These are phyloP conservation scores for Aeoliscus strigatus DNA, from an alignment of 2,797 vertebrate species.

Conservation along the genomic window DNA sequence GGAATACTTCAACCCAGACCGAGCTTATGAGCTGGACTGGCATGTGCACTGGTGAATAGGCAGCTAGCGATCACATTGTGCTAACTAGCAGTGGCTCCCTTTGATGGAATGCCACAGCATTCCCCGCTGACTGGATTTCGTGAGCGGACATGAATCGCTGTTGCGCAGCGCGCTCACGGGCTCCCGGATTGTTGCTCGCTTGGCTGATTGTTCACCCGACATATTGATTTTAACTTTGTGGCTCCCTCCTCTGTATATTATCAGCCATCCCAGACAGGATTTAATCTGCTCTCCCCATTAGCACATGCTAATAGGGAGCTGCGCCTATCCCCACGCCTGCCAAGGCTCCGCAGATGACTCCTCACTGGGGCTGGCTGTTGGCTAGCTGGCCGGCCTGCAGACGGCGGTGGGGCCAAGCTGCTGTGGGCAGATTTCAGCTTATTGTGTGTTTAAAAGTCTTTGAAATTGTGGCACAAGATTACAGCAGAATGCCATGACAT, in stretches of 20 bases:
- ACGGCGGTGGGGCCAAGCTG: constrained; percentile 28
- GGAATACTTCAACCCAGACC: no score
- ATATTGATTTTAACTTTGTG: constrained; percentile 41
- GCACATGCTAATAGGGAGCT: constrained; percentile 58
- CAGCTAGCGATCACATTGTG: no score
- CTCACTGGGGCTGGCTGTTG: constrained; percentile 21
- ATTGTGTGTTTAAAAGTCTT: constrained; percentile 32
- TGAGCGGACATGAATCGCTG: constrained; percentile 18
- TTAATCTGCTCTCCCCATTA: constrained; percentile 69
- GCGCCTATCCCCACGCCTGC: constrained; percentile 37
- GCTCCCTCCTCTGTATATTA: constrained; percentile 44
- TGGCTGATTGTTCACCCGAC: constrained; percentile 31
- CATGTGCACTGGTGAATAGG: no score
- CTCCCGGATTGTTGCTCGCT: constrained; percentile 6
- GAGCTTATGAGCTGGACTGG: no score
- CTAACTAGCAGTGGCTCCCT: no score
- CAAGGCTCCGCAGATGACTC: constrained; percentile 40
- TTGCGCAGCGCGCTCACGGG: constrained; percentile 1
- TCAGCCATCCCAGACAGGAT: constrained; percentile 59
- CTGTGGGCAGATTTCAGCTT: constrained; percentile 43
- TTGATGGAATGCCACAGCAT: constrained; percentile 5
- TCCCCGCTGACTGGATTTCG: constrained; percentile 29
- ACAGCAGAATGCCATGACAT: constrained; percentile 27
- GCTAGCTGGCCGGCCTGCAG: constrained; percentile 14
- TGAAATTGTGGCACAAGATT: constrained; percentile 38